phyloP scores from a whole-genome alignment of 2,797 vertebrate species.

The Ispidina picta region DNA sequence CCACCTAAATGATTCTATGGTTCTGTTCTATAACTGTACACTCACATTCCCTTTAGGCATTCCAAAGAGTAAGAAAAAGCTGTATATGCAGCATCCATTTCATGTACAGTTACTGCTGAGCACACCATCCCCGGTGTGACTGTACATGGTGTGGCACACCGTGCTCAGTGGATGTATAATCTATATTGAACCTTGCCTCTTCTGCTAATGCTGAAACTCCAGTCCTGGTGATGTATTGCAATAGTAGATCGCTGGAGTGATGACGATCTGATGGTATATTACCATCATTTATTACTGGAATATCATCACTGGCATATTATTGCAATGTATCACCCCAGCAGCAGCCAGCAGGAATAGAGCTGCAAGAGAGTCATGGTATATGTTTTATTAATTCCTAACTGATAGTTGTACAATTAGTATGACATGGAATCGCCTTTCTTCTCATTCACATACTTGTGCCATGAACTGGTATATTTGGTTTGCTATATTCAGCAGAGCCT shows the following conservation, averaged over 20 bases:
- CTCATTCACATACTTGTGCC: neutral
- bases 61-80: neutral
- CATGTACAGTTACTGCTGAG: neutral
- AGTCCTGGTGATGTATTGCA: conserved; percentile 52
- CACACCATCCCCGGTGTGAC: accelerated
- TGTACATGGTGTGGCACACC: neutral
- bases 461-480: neutral
- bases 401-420: neutral
- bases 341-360: conserved; percentile 49
- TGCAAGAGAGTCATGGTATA: neutral
- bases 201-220: conserved; percentile 23
- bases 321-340: conserved; percentile 61
- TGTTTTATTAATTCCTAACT: conserved; percentile 47
- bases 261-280: conserved; percentile 62
- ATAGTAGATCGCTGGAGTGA: conserved; percentile 16
- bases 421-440: neutral
- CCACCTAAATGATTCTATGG: neutral
- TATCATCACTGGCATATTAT: conserved; percentile 71
- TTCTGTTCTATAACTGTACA: accelerated
- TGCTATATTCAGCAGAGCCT: neutral
- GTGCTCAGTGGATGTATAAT: neutral
- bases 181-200: conserved; percentile 7
- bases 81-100: neutral
- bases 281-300: conserved; percentile 66
- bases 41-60: neutral